Base-by-base conservation (phyloP, 2,888 invertebrate species). In the Nemapogon koenigi region DNA sequence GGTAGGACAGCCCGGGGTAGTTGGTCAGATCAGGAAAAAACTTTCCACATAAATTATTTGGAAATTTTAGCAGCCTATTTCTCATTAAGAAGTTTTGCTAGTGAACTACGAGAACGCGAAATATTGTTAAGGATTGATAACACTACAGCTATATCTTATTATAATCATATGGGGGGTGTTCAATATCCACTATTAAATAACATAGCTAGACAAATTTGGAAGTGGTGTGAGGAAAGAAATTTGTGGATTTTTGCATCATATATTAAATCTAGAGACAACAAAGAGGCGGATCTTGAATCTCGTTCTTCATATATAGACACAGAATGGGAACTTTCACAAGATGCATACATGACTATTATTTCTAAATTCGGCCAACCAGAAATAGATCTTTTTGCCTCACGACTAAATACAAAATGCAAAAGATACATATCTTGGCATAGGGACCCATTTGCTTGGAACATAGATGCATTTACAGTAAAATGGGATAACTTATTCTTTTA, bases 71-170 rank as follows among this genome's bases (percentile, higher is more conserved):
- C 39, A 11, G 32, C 19, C n/a, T 39, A 15, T 35, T 33, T 35
- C 16, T 35, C 35, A 2, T 15, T 39, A 29, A 26, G 35, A 39
- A 17, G 28, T 22, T 39, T 39, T 19, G 42, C 45, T 1, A 33
- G 32, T 4, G 14, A 41, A 13, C 2, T 35, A 8, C 7, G 6
- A 2, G 25, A 43, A 7, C 27, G 19, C 15, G 37, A 41, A 17
- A 40, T 46, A 13, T 35, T 46, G 7, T 16, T 45, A n/a, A 25
- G 46, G 2, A 38, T 39, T 13, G 43, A 47, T 22, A 46, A 49
- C 16, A 44, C 42, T 2, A 46, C 49, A 4, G 45, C 48, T 0
- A 35, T 49, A 4, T 30, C 37, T 13, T 47, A 44, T 16, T 42
- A 46, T 11, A 33, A 33, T 11, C 16, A 19, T 11, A 33, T 33